phyloP scores from a whole-genome alignment of 2,888 invertebrate species.

The Andrena minutula region DNA sequence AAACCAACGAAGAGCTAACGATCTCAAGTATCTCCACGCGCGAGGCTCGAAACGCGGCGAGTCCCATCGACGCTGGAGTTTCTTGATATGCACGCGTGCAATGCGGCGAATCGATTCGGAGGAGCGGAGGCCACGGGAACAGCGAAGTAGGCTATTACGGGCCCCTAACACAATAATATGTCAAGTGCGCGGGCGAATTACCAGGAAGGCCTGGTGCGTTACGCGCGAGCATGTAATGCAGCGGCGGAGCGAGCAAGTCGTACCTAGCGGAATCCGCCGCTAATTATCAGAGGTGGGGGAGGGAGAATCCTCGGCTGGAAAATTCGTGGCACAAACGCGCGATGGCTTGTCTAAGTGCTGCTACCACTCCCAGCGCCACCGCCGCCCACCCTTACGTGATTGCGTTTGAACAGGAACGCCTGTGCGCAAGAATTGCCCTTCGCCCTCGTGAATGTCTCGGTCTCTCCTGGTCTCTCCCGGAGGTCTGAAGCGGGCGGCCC shows the following conservation, averaged over 20 bases:
- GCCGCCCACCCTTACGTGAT: background rate
- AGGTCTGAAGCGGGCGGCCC: conserved; percentile 17
- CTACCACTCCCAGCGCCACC: background rate
- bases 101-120: conserved; percentile 27
- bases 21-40: conserved; percentile 4
- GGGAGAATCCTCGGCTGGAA: background rate
- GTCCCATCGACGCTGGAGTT: background rate
- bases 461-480: background rate
- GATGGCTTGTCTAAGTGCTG: conserved; percentile 4
- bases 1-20: too few species aligned
- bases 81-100: background rate
- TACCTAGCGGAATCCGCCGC: conserved; percentile 16
- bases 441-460: conserved; percentile 3
- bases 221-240: conserved; percentile 32
- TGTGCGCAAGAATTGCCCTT: background rate
- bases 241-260: conserved; percentile 21
- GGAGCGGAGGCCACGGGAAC: conserved; percentile 24
- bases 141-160: conserved; percentile 51
- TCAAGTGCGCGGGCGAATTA: conserved; percentile 55
- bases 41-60: too few species aligned
- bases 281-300: conserved; percentile 30
- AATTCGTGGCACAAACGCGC: conserved; percentile 21
- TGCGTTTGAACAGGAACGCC: conserved; percentile 24
- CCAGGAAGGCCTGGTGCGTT: conserved; percentile 19
- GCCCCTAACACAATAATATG: conserved; percentile 57